Evolutionary conservation across 2,797 vertebrate species (phyloP).

Genomic region (Acanthiza pusilla): DNA sequence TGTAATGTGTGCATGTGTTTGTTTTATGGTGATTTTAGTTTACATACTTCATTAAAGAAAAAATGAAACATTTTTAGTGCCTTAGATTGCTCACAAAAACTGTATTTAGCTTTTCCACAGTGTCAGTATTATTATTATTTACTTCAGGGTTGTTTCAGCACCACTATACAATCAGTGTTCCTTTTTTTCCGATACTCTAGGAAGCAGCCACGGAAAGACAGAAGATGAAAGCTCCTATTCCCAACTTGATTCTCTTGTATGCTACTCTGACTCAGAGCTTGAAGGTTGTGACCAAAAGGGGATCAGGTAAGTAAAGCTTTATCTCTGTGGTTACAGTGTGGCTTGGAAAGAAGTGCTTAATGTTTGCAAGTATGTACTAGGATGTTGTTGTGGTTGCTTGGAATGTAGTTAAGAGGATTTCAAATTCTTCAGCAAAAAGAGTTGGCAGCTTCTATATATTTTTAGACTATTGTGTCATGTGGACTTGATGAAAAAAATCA

Average conservation of each 20-base stretch:
- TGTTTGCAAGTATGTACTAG: neutral
- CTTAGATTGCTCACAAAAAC: neutral
- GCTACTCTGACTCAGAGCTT: slow-evolving; percentile 87
- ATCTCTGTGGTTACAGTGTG: neutral
- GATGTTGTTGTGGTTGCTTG: neutral
- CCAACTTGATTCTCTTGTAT: slow-evolving; percentile 91
- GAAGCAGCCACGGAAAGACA: slow-evolving; percentile 72
- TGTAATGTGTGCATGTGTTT: neutral
- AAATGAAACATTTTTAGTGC: neutral
- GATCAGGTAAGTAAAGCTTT: slow-evolving; percentile 86
- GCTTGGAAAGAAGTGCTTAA: neutral
- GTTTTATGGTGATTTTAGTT: neutral
- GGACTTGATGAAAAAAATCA: neutral
- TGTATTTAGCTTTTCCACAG: neutral
- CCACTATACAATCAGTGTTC: neutral
- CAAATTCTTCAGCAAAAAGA: neutral
- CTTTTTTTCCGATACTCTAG: slow-evolving; percentile 50
- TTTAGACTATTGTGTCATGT: neutral
- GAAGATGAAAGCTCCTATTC: slow-evolving; percentile 95
- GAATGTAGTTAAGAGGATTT: neutral
- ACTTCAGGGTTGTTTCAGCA: neutral
- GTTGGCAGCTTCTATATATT: neutral
- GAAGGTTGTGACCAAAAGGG: slow-evolving; percentile 97
- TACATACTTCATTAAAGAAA: neutral
- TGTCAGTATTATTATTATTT: neutral